Evolutionary conservation across 2,888 invertebrate genomes (phyloP).

Genomic region (Drosophila subsilvestris): DNA sequence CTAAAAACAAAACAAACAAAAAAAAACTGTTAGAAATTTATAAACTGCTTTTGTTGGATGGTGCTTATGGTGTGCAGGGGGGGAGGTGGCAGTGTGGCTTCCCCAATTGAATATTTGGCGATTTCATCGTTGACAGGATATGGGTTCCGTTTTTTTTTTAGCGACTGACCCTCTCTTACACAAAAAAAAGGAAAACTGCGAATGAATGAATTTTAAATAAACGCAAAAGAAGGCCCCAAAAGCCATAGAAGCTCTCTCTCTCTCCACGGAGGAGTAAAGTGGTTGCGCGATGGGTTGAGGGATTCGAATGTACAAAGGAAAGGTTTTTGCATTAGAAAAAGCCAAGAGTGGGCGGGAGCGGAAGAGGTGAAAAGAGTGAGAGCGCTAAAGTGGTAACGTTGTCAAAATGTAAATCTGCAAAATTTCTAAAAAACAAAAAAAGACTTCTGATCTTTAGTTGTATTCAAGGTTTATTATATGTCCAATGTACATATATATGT

Average conservation of each 20-base stretch:
- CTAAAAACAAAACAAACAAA: constrained; percentile 4
- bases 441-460: neutral
- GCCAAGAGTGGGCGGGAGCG: neutral
- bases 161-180: neutral
- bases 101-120: constrained; percentile 71
- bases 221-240: constrained; percentile 41
- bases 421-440: neutral
- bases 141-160: constrained; percentile 47
- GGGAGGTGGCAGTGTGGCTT: constrained; percentile 6
- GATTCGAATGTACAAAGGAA: neutral
- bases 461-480: neutral
- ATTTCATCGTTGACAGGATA: constrained; percentile 65
- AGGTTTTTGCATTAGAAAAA: constrained; percentile 63
- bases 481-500: too few species aligned
- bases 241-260: neutral
- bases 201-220: constrained; percentile 77
- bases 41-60: constrained; percentile 52
- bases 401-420: constrained; percentile 73
- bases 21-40: constrained; percentile 56
- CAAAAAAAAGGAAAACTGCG: constrained; percentile 47
- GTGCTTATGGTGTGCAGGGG: neutral
- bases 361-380: constrained; percentile 22
- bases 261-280: constrained; percentile 2
- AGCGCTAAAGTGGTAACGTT: too few species aligned
- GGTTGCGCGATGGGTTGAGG: neutral